Conservation (phyloP, 2,797 vertebrate species). For the Argentina silus region DNA sequence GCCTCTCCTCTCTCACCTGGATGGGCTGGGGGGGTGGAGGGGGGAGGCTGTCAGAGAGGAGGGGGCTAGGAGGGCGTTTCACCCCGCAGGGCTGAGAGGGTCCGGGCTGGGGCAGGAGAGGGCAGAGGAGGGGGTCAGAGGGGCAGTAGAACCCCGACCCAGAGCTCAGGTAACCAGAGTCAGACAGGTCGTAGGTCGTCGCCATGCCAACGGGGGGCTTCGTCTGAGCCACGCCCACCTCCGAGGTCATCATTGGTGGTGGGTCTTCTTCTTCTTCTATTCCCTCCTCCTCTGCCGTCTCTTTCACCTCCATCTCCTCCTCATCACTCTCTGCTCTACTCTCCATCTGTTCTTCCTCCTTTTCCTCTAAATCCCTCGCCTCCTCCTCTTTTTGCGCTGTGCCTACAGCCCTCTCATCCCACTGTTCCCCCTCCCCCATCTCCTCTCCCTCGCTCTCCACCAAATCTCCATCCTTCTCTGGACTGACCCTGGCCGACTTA, state of each 20-base stretch:
- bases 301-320: conserved; percentile 32
- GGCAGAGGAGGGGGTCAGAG: conserved; percentile 39
- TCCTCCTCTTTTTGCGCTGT: conserved; percentile 37
- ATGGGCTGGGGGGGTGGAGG: conserved; percentile 53
- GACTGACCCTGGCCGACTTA: neutral
- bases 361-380: conserved; percentile 1
- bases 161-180: conserved; percentile 54
- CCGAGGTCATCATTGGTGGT: conserved; percentile 19
- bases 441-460: conserved; percentile 21
- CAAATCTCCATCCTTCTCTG: neutral
- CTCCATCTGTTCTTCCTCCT: conserved; percentile 51
- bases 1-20: conserved; percentile 58
- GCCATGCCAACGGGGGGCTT: conserved; percentile 50
- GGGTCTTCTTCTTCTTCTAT: conserved; percentile 15
- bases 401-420: conserved; percentile 35
- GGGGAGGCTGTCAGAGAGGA: conserved; percentile 31
- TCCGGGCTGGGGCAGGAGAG: conserved; percentile 38
- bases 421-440: conserved; percentile 32
- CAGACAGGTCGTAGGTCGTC: conserved; percentile 58
- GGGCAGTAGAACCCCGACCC: conserved; percentile 48
- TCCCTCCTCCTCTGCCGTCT: conserved; percentile 27
- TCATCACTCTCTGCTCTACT: conserved; percentile 52
- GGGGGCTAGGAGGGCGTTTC: conserved; percentile 60
- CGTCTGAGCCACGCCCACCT: conserved; percentile 34
- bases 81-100: conserved; percentile 46